Conservation (phyloP, 1,140 invertebrate genomes). For the Cherax destructor region DNA sequence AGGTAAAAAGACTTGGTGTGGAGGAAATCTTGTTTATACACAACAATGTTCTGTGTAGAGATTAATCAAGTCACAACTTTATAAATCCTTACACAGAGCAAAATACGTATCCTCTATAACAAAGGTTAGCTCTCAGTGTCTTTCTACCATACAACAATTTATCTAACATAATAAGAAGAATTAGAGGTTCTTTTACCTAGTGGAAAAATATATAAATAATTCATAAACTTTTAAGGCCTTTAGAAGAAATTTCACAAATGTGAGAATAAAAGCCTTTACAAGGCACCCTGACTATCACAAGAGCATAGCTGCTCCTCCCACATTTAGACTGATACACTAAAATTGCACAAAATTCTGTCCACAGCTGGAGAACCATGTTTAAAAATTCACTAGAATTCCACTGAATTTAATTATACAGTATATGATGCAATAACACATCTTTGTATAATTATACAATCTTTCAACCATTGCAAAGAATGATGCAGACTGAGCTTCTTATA, state of each 20-base stretch:
- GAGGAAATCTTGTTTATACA: too few species aligned
- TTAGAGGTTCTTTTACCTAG: not conserved
- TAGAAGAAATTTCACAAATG: not conserved
- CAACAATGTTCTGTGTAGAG: not conserved
- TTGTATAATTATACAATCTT: not conserved
- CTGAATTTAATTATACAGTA: conserved; percentile 2
- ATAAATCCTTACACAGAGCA: not conserved
- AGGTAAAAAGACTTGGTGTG: too few species aligned
- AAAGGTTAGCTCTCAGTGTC: too few species aligned
- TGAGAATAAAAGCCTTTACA: conserved; percentile 14
- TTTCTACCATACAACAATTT: too few species aligned
- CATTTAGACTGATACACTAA: not conserved
- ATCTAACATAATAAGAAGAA: not conserved
- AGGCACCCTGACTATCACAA: conserved; percentile 61
- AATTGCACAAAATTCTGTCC: conserved; percentile 23
- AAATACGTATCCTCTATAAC: not conserved
- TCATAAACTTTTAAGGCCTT: not conserved
- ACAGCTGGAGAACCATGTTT: not conserved
- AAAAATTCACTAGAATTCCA: not conserved
- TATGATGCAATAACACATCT: too few species aligned
- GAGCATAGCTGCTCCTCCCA: conserved; percentile 16
- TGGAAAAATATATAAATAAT: not conserved
- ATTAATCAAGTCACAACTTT: too few species aligned
- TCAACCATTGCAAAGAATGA: not conserved
- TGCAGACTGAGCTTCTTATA: not conserved